Evolutionary conservation across 2,888 invertebrate genomes (phyloP).

Genomic region (Lepeophtheirus nordmannii): DNA sequence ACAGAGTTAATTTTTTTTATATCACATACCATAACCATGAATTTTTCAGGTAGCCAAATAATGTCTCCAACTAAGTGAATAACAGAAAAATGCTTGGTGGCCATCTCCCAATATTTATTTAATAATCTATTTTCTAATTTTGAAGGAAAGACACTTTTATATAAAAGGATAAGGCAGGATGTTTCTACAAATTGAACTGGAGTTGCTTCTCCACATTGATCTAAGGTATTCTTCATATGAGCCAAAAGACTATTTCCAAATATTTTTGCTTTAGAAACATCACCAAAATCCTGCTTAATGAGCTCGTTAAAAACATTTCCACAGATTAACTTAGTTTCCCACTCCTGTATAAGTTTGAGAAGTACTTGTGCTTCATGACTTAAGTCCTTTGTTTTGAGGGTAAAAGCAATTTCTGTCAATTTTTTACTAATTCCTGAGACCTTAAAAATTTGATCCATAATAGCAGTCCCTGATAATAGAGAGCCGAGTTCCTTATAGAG

Average conservation of each 20-base stretch:
- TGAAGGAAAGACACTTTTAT: not conserved
- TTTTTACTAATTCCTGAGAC: not conserved
- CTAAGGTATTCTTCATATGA: not conserved
- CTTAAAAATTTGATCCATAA: not conserved
- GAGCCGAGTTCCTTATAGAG: not conserved
- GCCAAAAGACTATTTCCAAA: not conserved
- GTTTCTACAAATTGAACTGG: not conserved
- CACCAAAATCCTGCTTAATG: not conserved
- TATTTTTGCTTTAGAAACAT: not conserved
- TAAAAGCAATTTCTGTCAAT: not conserved
- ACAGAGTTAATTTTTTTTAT: not conserved
- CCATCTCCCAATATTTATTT: conserved; percentile 6
- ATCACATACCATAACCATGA: not conserved
- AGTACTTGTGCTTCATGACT: not conserved
- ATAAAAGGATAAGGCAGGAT: not conserved
- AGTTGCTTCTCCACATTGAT: not conserved
- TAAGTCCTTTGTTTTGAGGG: not conserved
- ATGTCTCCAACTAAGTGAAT: not conserved
- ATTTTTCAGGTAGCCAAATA: not conserved
- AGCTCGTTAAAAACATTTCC: not conserved
- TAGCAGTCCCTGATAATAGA: not conserved
- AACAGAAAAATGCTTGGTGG: not conserved
- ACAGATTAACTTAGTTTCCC: not conserved
- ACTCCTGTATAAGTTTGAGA: not conserved
- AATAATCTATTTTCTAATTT: not conserved